Percentiles rank a stretch among this genome's conserved stretches.
These are phyloP conservation scores for Geococcyx californianus DNA, from an alignment of 2,113 vertebrate genomes.

Conservation along the genomic window DNA sequence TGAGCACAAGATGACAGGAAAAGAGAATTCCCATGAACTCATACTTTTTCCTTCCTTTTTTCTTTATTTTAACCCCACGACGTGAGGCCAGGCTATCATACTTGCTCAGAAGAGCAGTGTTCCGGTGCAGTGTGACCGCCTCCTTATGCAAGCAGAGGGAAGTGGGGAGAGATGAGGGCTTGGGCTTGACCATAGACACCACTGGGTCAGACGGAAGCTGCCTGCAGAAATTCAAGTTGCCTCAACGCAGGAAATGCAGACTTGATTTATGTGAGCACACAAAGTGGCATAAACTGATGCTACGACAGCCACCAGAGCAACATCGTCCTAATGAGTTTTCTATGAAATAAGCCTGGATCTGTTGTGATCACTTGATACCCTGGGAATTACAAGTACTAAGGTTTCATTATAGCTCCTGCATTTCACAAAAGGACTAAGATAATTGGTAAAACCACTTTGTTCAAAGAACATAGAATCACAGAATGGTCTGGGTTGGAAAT, in stretches of 20 bases:
- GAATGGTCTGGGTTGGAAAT: no score
- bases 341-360: not conserved
- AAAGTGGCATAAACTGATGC: not conserved
- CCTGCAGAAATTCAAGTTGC: not conserved
- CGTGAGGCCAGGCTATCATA: not conserved
- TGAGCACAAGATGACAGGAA: not conserved
- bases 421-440: not conserved
- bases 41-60: not conserved
- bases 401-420: not conserved
- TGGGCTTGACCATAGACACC: not conserved
- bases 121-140: not conserved
- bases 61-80: not conserved
- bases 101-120: not conserved
- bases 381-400: rapidly evolving
- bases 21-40: not conserved
- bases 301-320: not conserved
- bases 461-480: not conserved
- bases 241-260: not conserved
- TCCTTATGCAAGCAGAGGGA: no score
- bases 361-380: not conserved
- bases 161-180: not conserved
- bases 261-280: not conserved
- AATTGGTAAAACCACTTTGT: not conserved
- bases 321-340: not conserved
- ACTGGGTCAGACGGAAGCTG: not conserved